Conservation (phyloP, 2,888 invertebrate genomes). For the Caprella mutica region DNA sequence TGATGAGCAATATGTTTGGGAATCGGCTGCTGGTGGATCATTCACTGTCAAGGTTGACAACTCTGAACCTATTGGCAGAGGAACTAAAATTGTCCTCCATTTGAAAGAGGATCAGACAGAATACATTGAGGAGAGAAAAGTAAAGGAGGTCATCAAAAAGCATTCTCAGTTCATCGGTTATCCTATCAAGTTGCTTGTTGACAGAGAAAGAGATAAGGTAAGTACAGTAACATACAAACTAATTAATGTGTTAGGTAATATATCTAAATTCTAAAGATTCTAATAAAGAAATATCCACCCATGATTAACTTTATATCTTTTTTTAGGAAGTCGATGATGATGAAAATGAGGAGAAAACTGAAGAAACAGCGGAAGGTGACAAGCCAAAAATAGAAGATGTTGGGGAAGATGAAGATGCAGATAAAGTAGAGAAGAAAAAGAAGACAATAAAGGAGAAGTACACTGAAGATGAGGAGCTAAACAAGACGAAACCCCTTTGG, state of each 20-base stretch:
- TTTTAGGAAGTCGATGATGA: constrained; percentile 24
- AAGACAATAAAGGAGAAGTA: constrained; percentile 32
- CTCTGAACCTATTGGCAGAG: constrained; percentile 68
- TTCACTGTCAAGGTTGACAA: constrained; percentile 73
- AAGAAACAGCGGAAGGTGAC: constrained; percentile 10
- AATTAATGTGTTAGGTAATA: too few relatives aligned
- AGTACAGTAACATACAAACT: too few relatives aligned
- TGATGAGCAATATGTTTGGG: constrained; percentile 97
- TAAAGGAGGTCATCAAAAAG: constrained; percentile 97
- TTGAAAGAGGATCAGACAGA: constrained; percentile 94
- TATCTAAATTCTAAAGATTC: too few relatives aligned
- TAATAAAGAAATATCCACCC: too few relatives aligned
- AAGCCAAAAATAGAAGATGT: constrained; percentile 31
- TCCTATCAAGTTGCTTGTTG: constrained; percentile 86
- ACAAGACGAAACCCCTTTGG: constrained; percentile 98
- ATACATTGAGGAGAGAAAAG: constrained; percentile 82
- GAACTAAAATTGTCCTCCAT: constrained; percentile 85
- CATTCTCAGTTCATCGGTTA: constrained; percentile 99
- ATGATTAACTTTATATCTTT: neutral
- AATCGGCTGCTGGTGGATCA: constrained; percentile 94
- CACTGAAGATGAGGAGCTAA: constrained; percentile 46
- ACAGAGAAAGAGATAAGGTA: constrained; percentile 95
- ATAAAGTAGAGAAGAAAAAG: constrained; percentile 24
- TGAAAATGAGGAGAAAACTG: constrained; percentile 12
- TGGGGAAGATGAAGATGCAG: constrained; percentile 28